phyloP scores from a whole-genome alignment of 1,140 invertebrate species.

The Lysiphlebus fabarum region DNA sequence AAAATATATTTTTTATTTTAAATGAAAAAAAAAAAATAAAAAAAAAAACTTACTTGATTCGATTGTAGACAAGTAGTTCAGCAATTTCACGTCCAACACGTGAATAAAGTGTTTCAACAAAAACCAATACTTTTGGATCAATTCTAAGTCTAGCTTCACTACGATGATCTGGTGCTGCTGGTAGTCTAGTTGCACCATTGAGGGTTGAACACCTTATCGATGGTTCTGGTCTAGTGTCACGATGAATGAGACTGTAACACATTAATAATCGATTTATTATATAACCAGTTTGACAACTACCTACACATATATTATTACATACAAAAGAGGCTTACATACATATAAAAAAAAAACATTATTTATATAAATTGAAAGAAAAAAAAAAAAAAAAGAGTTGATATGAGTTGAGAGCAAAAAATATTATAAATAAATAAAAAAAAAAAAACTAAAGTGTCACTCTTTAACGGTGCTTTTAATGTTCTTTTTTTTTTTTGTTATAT shows the following conservation, averaged over 20 bases:
- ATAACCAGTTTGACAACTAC: neutral
- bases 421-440: no score
- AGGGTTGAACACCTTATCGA: constrained; percentile 75
- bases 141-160: constrained; percentile 78
- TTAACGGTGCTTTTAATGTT: neutral
- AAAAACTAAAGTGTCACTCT: neutral
- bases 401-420: no score
- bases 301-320: neutral
- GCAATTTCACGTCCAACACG: constrained; percentile 86
- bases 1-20: no score
- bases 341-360: no score
- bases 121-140: constrained; percentile 89
- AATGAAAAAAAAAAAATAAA: constrained; percentile 6
- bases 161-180: constrained; percentile 72
- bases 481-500: neutral
- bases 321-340: no score
- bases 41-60: constrained; percentile 76
- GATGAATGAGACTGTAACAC: constrained; percentile 67
- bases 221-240: constrained; percentile 72
- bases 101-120: constrained; percentile 93
- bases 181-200: constrained; percentile 58
- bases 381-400: neutral
- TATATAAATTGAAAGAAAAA: neutral
- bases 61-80: constrained; percentile 87
- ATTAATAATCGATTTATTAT: constrained; percentile 25